Evolutionary conservation across 2,113 vertebrate genomes (phyloP), one percentile per base, ranked within the genome.

Genomic region (Bujurquina vittata): DNA sequence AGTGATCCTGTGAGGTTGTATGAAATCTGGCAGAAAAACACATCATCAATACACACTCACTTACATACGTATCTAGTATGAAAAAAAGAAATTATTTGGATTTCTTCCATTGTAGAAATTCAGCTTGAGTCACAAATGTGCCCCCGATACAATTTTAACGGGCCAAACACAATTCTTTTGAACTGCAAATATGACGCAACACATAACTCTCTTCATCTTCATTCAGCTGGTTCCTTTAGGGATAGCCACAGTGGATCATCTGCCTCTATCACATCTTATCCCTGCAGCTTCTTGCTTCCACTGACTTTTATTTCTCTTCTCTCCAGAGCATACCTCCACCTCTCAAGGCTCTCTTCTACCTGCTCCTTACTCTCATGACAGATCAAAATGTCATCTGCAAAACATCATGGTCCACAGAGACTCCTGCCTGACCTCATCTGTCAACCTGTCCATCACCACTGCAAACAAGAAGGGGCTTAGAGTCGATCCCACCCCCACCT

Each of bases 1-100:
- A 97, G 91, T 0, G 96, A 96, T 89, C 97, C 97, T 49, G 92
- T 96, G 87, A 97, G 96, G 91, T 98, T 97, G 63, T 99, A 99
- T 59, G 95, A 97, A 82, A 99, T 95, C 98, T 99, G 87, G 9
- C 92, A 94, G 54, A 61, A 43, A 91, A 77, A 76, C 26, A 94
- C 31, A 90, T 40, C 31, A 75, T 22, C 80, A 33, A 78, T 15
- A 54, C 4, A 58, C 9, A 65, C 60, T 78, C 23, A 80, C 11
- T 37, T 35, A 23, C 40, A 29, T 22, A 20, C 29, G n/a, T 31
- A 4, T 52, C 6, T 18, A 52, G 49, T 52, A 52, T 49, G 26
- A 26, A 14, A 17, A 49, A 17, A 43, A 43, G 10, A 43, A 43
- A 14, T 46, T 15, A 46, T 46, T 46, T 14, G 14, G 5, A 15